Evolutionary conservation across 2,797 vertebrate species (phyloP).

Genomic region (Psittacula echo): DNA sequence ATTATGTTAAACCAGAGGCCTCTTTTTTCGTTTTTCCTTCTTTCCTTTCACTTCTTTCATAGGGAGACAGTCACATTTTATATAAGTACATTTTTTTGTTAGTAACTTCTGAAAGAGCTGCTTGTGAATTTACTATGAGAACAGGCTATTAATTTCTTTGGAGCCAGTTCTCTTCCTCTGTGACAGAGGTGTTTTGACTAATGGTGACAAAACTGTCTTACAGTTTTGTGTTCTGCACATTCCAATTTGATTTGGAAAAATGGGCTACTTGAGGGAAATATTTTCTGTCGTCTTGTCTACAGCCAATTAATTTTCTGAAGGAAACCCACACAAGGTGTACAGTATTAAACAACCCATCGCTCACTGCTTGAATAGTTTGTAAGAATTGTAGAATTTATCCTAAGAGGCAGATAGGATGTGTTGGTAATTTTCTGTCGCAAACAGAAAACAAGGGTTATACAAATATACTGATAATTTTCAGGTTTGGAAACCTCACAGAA

Average conservation of each 20-base stretch:
- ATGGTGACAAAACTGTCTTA: background rate
- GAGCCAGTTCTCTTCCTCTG: background rate
- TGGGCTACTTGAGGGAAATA: background rate
- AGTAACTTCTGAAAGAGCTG: background rate
- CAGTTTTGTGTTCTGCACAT: background rate
- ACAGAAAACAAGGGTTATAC: background rate
- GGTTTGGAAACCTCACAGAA: background rate
- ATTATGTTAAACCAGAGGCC: background rate
- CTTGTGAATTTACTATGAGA: background rate
- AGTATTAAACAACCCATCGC: background rate
- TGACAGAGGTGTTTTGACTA: conserved; percentile 12
- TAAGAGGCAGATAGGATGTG: background rate
- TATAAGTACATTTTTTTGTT: background rate
- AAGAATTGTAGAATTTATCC: background rate
- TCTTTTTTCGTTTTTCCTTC: background rate
- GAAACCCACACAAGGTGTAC: background rate
- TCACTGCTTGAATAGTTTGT: background rate
- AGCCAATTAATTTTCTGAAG: conserved; percentile 7
- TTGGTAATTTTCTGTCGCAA: background rate
- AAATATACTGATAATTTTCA: background rate
- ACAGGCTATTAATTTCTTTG: background rate
- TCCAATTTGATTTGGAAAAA: conserved; percentile 16
- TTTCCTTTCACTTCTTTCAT: background rate
- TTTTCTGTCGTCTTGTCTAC: background rate
- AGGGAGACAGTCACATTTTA: background rate